Evolutionary conservation across 1,140 invertebrate genomes (phyloP).

Genomic region (Drosophila willistoni): DNA sequence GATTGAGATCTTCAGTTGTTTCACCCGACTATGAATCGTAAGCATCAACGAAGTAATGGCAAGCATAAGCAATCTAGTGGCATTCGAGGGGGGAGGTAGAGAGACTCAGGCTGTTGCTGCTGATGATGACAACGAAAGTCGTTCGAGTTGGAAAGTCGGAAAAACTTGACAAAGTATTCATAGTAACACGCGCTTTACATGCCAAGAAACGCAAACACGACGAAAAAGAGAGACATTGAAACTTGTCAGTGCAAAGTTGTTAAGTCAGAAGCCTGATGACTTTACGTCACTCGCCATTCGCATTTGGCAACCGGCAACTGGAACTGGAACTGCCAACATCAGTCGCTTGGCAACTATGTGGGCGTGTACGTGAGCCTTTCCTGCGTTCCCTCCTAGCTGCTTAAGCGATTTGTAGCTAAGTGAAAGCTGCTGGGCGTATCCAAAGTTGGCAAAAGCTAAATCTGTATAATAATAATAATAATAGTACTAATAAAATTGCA

Average conservation of each 20-base stretch:
- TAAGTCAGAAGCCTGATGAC: constrained; percentile 77
- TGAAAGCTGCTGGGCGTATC: constrained; percentile 45
- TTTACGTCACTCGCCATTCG: constrained; percentile 56
- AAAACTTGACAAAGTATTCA: constrained; percentile 78
- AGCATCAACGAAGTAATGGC: neutral
- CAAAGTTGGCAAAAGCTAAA: constrained; percentile 2
- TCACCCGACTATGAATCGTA: constrained; percentile 8
- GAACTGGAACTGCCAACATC: constrained; percentile 10
- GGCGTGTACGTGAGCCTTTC: constrained; percentile 43
- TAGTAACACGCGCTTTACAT: constrained; percentile 53
- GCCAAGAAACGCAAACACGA: constrained; percentile 5
- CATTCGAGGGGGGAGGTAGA: neutral
- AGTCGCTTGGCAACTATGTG: constrained; percentile 19
- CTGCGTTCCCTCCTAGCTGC: neutral
- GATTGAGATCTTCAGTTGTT: constrained; percentile 12
- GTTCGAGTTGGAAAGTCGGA: constrained; percentile 41
- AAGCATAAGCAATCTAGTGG: neutral
- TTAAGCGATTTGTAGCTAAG: neutral
- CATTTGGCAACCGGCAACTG: constrained; percentile 7
- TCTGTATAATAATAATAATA: neutral
- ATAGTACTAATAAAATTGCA: constrained; percentile 10
- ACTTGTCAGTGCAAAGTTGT: constrained; percentile 77
- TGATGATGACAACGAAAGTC: neutral
- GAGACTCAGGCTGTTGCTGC: neutral
- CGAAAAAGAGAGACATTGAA: constrained; percentile 57